phyloP scores from a whole-genome alignment of 2,113 vertebrate species.

The Anoura caudifer region DNA sequence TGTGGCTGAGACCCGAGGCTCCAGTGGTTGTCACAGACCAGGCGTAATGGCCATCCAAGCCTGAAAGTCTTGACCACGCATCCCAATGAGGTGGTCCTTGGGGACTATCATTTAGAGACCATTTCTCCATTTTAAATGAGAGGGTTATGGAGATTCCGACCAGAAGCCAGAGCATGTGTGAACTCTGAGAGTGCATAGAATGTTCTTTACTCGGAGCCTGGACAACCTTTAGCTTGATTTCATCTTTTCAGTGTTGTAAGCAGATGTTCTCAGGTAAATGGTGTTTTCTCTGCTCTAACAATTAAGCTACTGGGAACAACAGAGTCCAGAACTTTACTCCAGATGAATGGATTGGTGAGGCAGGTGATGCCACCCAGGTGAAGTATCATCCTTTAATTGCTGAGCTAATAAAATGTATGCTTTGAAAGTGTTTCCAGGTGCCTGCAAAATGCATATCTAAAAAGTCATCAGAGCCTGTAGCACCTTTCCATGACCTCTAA shows the following conservation, averaged over 20 bases:
- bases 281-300: neutral
- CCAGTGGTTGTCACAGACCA: neutral
- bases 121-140: neutral
- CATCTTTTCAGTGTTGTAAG: conserved; percentile 6
- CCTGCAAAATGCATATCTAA: neutral
- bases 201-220: neutral
- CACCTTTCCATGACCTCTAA: neutral
- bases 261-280: neutral
- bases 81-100: neutral
- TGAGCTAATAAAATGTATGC: neutral
- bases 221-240: neutral
- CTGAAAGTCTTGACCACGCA: neutral
- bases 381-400: neutral
- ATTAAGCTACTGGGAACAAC: neutral
- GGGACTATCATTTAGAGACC: neutral
- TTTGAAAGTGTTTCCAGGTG: neutral
- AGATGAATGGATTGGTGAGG: neutral
- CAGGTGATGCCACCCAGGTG: neutral
- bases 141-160: neutral
- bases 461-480: neutral
- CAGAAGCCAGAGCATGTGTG: neutral
- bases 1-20: neutral
- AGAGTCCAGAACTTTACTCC: neutral
- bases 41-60: neutral
- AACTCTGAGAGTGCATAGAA: neutral